Conservation (phyloP, 35 echinoderm and acorn worm species). For the Ophioderma brevispina region DNA sequence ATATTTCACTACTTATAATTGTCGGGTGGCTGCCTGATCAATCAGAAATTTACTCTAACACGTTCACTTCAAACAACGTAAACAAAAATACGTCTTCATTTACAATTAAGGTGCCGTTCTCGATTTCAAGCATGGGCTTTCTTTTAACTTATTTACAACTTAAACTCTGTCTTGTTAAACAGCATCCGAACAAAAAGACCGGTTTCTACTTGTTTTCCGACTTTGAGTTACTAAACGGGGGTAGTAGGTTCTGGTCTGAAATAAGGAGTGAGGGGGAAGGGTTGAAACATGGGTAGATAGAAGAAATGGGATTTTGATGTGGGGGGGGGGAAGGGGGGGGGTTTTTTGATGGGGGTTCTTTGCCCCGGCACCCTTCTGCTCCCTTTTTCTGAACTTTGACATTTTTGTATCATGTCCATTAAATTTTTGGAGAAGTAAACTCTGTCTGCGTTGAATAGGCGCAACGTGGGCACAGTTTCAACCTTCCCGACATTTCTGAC, state of each 20-base stretch:
- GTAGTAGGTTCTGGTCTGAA: too few species aligned
- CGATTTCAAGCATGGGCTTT: neutral
- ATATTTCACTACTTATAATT: neutral
- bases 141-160: neutral
- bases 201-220: neutral
- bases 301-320: too few species aligned
- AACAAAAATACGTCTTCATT: neutral
- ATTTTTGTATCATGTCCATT: neutral
- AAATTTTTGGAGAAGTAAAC: too few species aligned
- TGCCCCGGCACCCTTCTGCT: too few species aligned
- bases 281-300: neutral
- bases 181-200: neutral
- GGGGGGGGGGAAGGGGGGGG: too few species aligned
- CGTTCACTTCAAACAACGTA: neutral
- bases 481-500: too few species aligned
- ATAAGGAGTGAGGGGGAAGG: neutral
- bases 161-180: neutral
- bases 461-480: neutral
- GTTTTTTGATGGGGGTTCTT: too few species aligned
- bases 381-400: too few species aligned
- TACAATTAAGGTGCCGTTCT: neutral
- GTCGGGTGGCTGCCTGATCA: neutral
- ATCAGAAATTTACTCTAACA: constrained; percentile 13
- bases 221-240: neutral
- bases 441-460: neutral